phyloP scores from a whole-genome alignment of 2,113 vertebrate species.

The Accipiter virgatus region DNA sequence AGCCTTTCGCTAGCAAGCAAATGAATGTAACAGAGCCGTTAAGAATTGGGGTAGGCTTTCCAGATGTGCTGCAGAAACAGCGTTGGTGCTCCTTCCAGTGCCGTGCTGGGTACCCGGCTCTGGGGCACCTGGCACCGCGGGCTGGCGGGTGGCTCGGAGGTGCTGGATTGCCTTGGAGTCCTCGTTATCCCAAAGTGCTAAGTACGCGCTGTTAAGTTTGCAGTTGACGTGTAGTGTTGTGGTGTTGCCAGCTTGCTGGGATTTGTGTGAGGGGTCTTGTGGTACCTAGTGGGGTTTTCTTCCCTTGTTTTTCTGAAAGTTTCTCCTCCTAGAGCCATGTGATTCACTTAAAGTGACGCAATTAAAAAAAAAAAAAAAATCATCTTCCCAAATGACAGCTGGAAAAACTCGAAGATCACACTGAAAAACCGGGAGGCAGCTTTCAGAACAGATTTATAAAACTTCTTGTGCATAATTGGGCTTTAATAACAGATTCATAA shows the following conservation, averaged over 20 bases:
- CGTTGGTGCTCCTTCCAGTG: not conserved
- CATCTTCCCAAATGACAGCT: not conserved
- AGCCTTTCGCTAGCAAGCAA: not conserved
- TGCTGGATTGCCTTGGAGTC: no score
- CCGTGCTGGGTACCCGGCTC: rapidly evolving
- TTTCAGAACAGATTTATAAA: not conserved
- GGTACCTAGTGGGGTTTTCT: not conserved
- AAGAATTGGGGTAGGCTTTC: not conserved
- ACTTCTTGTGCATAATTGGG: not conserved
- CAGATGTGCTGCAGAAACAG: not conserved
- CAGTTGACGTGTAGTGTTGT: rapidly evolving
- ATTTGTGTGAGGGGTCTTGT: not conserved
- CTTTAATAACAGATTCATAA: not conserved
- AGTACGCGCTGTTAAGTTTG: not conserved
- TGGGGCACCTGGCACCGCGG: rapidly evolving
- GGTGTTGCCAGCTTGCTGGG: not conserved
- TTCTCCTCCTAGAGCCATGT: not conserved
- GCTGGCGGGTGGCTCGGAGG: not conserved
- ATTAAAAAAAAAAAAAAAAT: not conserved
- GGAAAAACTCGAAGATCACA: not conserved
- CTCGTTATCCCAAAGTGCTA: not conserved
- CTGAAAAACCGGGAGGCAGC: not conserved
- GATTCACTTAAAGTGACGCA: not conserved
- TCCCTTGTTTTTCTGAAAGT: not conserved
- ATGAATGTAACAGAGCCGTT: not conserved